Evolutionary conservation across 2,888 invertebrate genomes (phyloP).

Genomic region (Trissoscelio sp.): DNA sequence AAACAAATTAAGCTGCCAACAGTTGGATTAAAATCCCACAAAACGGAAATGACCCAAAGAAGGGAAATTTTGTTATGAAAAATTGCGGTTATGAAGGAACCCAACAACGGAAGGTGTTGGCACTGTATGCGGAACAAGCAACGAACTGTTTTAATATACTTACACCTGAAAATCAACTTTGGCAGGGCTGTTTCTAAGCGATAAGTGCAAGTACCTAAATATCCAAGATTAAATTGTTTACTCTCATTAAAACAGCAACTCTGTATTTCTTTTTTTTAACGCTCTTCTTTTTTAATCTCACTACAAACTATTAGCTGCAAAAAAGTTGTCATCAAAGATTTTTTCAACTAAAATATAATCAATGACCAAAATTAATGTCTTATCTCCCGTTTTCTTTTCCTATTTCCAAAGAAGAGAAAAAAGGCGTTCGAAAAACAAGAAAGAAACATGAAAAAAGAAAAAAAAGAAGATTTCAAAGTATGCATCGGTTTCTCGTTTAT

Average conservation of each 20-base stretch:
- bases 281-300: too few species aligned
- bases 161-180: slow-evolving; percentile 67
- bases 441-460: slow-evolving; percentile 2
- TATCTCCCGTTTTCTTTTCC: too few species aligned
- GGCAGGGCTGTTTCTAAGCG: slow-evolving; percentile 69
- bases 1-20: slow-evolving; percentile 35
- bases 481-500: not conserved
- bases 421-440: not conserved
- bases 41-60: not conserved
- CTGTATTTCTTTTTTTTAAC: not conserved
- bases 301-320: not conserved
- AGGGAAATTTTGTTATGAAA: slow-evolving; percentile 10
- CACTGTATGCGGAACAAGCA: slow-evolving; percentile 56
- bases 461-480: not conserved
- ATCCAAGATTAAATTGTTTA: slow-evolving; percentile 60
- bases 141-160: slow-evolving; percentile 59
- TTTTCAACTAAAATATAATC: too few species aligned
- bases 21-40: slow-evolving; percentile 18
- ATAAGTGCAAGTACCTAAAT: slow-evolving; percentile 70
- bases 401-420: too few species aligned
- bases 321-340: too few species aligned
- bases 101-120: slow-evolving; percentile 50
- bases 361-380: too few species aligned
- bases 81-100: slow-evolving; percentile 45
- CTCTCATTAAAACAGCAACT: slow-evolving; percentile 16